phyloP scores from a whole-genome alignment of 2,888 invertebrate species.

The Ormyrus thymus region DNA sequence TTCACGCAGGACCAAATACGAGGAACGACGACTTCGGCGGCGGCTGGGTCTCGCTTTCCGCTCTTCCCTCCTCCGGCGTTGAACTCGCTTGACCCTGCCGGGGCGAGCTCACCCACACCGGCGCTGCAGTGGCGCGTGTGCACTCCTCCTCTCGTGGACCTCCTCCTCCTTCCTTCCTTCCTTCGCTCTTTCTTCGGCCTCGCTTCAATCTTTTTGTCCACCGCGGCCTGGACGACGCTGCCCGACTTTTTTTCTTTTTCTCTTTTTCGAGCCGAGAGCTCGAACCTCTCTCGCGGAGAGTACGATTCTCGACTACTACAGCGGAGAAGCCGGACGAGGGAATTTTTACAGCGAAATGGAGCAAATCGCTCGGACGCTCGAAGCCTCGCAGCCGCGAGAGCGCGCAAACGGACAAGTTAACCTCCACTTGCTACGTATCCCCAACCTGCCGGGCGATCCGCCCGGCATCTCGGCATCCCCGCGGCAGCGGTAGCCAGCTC shows the following conservation, averaged over 20 bases:
- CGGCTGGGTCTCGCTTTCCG: constrained; percentile 1
- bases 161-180: neutral
- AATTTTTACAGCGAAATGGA: too few relatives aligned
- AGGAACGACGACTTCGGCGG: constrained; percentile 53
- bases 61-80: constrained; percentile 20
- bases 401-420: too few relatives aligned
- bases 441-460: too few relatives aligned
- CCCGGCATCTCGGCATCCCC: too few relatives aligned
- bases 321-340: too few relatives aligned
- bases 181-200: neutral
- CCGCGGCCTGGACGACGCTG: neutral
- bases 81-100: constrained; percentile 46
- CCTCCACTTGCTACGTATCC: too few relatives aligned
- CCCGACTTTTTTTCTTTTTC: neutral
- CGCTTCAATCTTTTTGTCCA: neutral
- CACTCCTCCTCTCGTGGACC: neutral
- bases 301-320: too few relatives aligned
- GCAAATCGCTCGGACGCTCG: too few relatives aligned
- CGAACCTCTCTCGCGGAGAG: too few relatives aligned
- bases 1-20: constrained; percentile 51
- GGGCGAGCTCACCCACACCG: constrained; percentile 38
- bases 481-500: too few relatives aligned
- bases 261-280: too few relatives aligned
- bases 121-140: neutral
- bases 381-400: too few relatives aligned